Percentiles rank a stretch among this genome's conserved stretches.
Conservation (phyloP, 2,888 invertebrate species). For the Apodemia hepburni region DNA sequence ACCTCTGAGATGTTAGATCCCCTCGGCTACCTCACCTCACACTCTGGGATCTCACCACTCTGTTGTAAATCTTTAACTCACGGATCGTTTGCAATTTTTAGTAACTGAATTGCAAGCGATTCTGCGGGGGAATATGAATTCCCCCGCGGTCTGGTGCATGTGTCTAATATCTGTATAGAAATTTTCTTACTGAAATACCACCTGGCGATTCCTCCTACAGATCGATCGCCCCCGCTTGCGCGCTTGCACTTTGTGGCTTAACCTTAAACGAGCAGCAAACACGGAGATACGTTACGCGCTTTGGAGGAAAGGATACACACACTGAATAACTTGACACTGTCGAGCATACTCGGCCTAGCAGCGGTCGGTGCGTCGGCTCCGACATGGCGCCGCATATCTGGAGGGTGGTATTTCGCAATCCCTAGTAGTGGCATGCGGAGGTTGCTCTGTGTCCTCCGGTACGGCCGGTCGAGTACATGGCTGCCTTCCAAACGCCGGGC, state of each 20-base stretch:
- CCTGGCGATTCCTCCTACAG: slow-evolving; percentile 48
- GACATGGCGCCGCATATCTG: slow-evolving; percentile 34
- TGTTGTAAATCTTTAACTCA: slow-evolving; percentile 44
- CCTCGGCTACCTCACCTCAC: slow-evolving; percentile 40
- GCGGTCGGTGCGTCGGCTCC: slow-evolving; percentile 24
- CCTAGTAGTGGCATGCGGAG: slow-evolving; percentile 70
- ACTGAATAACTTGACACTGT: slow-evolving; percentile 12
- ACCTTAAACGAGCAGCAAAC: slow-evolving; percentile 62
- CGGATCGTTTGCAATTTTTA: slow-evolving; percentile 37
- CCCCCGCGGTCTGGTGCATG: slow-evolving; percentile 51
- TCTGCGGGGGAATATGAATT: slow-evolving; percentile 34
- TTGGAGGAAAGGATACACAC: slow-evolving; percentile 1
- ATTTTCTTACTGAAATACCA: slow-evolving; percentile 63
- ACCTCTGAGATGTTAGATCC: slow-evolving; percentile 54
- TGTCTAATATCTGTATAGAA: slow-evolving; percentile 61
- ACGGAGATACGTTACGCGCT: slow-evolving; percentile 20
- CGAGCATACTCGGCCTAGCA: slow-evolving; percentile 11
- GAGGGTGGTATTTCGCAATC: slow-evolving; percentile 72
- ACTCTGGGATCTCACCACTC: slow-evolving; percentile 50
- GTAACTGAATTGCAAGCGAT: slow-evolving; percentile 33
- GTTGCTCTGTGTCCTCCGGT: slow-evolving; percentile 43
- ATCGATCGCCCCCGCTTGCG: slow-evolving; percentile 34
- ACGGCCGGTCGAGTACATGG: slow-evolving; percentile 46
- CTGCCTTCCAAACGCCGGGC: slow-evolving; percentile 33
- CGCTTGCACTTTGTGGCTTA: slow-evolving; percentile 29